Evolutionary conservation across 2,113 vertebrate genomes (phyloP), one percentile per base, ranked within the genome.

Genomic region (Notiomystis cincta): DNA sequence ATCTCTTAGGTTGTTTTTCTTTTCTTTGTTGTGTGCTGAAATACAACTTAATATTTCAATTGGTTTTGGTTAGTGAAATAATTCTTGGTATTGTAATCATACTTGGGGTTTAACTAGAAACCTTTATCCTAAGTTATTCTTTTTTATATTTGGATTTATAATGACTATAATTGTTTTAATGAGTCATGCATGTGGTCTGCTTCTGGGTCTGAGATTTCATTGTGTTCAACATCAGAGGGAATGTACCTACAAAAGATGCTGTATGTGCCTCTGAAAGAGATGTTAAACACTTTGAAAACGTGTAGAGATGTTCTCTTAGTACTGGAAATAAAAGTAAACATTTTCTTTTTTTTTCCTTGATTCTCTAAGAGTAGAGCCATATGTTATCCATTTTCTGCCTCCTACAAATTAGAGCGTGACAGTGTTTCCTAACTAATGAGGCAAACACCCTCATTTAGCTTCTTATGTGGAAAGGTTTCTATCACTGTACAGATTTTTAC

Each of bases 381-480:
- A 82, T 90, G 80, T 88, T 87, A 82, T 28, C 77, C 38, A 42
- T 93, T 96, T 95, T 87, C 82, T 97, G 71, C 60, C 20, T 91
- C 67, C 79, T 56, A 57, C 57, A 70, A 94, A 95, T 97, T 93
- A 82, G 69, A 78, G 85, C 83, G 76, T 83, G 80, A 90, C 19
- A 51, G 38, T 87, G 38, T 93, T 96, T 96, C 79, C 88, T 93
- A 73, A 71, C 84, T 95, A 97, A 97, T 89, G 89, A 96, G 89
- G 90, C 79, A 94, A 79, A 72, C 13, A 48, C 64, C 89, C 62
- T 89, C 42, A 37, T 69, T 38, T 81, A 38, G 47, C 81, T 65
- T 90, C 61, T 64, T 78, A 37, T 31, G 33, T 88, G 81, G 91
- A 96, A 89, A 77, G 66, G 64, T 79, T 94, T 82, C 61, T 93